Evolutionary conservation across 2,888 invertebrate genomes (phyloP).

Genomic region (Petrolisthes manimaculis): DNA sequence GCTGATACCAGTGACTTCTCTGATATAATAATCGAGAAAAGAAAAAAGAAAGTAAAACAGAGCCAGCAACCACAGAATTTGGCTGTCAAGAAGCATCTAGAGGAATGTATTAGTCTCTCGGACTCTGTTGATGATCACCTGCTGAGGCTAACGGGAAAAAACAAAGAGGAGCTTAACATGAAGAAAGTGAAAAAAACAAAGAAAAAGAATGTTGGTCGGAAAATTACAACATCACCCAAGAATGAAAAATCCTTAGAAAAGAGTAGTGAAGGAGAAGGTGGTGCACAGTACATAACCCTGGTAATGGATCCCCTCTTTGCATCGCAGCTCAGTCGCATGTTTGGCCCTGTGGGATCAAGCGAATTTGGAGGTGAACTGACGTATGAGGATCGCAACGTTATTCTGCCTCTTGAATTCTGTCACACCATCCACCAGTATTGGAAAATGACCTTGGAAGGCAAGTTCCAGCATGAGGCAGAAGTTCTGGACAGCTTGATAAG

Average conservation of each 20-base stretch:
- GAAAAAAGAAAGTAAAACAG: slow-evolving; percentile 35
- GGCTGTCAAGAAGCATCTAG: slow-evolving; percentile 37
- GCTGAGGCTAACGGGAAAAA: slow-evolving; percentile 46
- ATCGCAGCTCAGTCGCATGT: slow-evolving; percentile 59
- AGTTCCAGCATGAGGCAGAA: slow-evolving; percentile 52
- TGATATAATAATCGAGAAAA: slow-evolving; percentile 32
- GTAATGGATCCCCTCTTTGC: slow-evolving; percentile 60
- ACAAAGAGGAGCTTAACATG: slow-evolving; percentile 41
- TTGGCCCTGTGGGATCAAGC: slow-evolving; percentile 57
- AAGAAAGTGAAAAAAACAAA: slow-evolving; percentile 46
- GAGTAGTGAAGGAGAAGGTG: slow-evolving; percentile 27
- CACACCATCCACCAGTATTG: slow-evolving; percentile 56
- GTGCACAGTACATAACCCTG: slow-evolving; percentile 48
- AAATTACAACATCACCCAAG: slow-evolving; percentile 19
- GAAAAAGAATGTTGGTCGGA: slow-evolving; percentile 35
- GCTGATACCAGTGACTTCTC: slow-evolving; percentile 29
- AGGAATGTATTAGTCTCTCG: slow-evolving; percentile 35
- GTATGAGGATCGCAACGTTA: slow-evolving; percentile 53
- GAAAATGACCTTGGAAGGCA: slow-evolving; percentile 52
- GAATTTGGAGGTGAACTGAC: slow-evolving; percentile 51
- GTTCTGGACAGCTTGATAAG: slow-evolving; percentile 44
- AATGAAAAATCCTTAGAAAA: neutral
- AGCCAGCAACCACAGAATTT: slow-evolving; percentile 33
- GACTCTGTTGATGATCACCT: slow-evolving; percentile 54
- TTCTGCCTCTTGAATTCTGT: slow-evolving; percentile 58